phyloP scores from a whole-genome alignment of 2,888 invertebrate species.

The Cryptosula pallasiana region DNA sequence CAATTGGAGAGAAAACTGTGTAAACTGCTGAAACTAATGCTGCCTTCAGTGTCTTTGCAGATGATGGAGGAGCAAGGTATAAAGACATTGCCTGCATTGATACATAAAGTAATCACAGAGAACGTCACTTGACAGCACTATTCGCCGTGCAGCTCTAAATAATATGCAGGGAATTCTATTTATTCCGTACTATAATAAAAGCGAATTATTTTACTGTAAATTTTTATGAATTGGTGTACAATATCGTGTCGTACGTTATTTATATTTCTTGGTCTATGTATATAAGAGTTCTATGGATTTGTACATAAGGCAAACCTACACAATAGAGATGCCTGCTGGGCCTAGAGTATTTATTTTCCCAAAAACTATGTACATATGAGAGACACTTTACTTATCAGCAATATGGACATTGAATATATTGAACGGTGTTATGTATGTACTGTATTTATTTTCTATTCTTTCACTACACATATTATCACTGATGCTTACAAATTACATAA shows the following conservation, averaged over 20 bases:
- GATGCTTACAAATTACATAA: not conserved
- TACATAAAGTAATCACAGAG: constrained; percentile 11
- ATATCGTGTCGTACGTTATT: not conserved
- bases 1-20: not conserved
- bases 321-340: not conserved
- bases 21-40: constrained; percentile 19
- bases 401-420: not conserved
- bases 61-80: not conserved
- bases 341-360: not conserved
- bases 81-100: constrained; percentile 6
- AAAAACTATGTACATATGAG: not conserved
- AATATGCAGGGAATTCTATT: not conserved
- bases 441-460: constrained; percentile 5
- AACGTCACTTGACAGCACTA: not conserved
- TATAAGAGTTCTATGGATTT: not conserved
- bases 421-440: not conserved
- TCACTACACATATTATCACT: not conserved
- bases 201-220: not conserved
- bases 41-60: not conserved
- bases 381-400: not conserved
- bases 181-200: not conserved
- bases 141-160: not conserved
- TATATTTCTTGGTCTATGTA: not conserved
- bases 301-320: not conserved
- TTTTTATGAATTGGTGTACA: not conserved